Conservation (phyloP, 2,888 invertebrate genomes). For the Aspidiotus destructor region DNA sequence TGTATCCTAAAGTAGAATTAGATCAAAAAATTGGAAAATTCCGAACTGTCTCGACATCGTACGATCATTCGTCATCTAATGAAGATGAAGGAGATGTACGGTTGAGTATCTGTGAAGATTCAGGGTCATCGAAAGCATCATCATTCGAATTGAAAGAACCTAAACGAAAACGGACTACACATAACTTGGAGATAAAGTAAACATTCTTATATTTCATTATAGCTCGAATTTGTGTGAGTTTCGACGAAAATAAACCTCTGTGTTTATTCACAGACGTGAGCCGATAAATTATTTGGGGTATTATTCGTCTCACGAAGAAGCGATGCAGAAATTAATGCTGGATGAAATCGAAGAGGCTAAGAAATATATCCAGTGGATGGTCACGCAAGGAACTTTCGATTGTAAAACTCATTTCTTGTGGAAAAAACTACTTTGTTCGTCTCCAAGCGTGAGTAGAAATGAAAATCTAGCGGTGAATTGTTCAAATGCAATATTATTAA, state of each 20-base stretch:
- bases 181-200: constrained; percentile 21
- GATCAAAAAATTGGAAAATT: constrained; percentile 55
- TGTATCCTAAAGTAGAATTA: constrained; percentile 52
- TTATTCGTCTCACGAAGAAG: constrained; percentile 57
- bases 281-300: constrained; percentile 60
- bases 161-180: constrained; percentile 4
- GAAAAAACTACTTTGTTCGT: constrained; percentile 51
- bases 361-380: constrained; percentile 51
- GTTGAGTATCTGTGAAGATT: constrained; percentile 16
- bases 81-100: constrained; percentile 21
- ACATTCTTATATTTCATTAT: not conserved
- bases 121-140: constrained; percentile 19
- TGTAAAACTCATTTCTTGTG: constrained; percentile 61
- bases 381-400: constrained; percentile 55
- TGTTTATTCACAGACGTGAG: constrained; percentile 46
- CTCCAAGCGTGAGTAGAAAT: constrained; percentile 21
- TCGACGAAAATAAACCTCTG: not conserved
- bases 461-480: not conserved
- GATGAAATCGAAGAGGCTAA: constrained; percentile 50
- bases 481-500: not conserved
- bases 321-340: constrained; percentile 53
- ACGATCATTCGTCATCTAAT: constrained; percentile 18
- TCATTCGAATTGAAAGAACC: not conserved
- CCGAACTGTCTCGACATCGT: constrained; percentile 47
- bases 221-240: not conserved